phyloP scores from a whole-genome alignment of 2,888 invertebrate species.

The Zele albiditarsus region DNA sequence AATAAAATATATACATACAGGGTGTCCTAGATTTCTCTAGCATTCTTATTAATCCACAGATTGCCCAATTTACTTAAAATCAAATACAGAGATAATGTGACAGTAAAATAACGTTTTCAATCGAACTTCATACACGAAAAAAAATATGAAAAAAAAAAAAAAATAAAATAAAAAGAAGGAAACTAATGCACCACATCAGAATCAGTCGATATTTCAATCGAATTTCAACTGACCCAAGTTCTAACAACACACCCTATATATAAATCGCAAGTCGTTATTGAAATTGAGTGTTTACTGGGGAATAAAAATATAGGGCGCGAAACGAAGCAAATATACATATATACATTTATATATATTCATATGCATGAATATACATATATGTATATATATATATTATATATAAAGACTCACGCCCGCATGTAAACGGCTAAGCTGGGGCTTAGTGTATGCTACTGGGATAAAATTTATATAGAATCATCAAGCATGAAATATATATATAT shows the following conservation, averaged over 20 bases:
- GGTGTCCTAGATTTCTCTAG: too few relatives aligned
- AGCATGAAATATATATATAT: slow-evolving; percentile 35
- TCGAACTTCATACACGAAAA: too few relatives aligned
- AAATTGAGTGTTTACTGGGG: slow-evolving; percentile 38
- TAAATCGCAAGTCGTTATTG: slow-evolving; percentile 20
- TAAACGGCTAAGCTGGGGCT: slow-evolving; percentile 64
- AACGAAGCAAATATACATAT: slow-evolving; percentile 14
- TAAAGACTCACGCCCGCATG: slow-evolving; percentile 54
- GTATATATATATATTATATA: slow-evolving; percentile 39
- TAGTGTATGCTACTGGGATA: slow-evolving; percentile 56
- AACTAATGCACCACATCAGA: too few relatives aligned
- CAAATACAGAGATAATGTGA: too few relatives aligned
- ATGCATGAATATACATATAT: slow-evolving; percentile 6
- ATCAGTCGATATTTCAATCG: too few relatives aligned
- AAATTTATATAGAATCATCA: slow-evolving; percentile 48
- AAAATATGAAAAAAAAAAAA: too few relatives aligned
- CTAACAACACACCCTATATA: too few relatives aligned
- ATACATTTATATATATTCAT: not conserved
- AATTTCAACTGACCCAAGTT: too few relatives aligned
- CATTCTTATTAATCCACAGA: too few relatives aligned
- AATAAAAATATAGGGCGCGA: slow-evolving; percentile 24
- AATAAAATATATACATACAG: not conserved
- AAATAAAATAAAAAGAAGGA: too few relatives aligned
- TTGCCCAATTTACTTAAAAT: too few relatives aligned
- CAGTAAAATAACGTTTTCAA: too few relatives aligned